Conservation (phyloP, 2,797 vertebrate genomes). For the Aphelocoma californica region DNA sequence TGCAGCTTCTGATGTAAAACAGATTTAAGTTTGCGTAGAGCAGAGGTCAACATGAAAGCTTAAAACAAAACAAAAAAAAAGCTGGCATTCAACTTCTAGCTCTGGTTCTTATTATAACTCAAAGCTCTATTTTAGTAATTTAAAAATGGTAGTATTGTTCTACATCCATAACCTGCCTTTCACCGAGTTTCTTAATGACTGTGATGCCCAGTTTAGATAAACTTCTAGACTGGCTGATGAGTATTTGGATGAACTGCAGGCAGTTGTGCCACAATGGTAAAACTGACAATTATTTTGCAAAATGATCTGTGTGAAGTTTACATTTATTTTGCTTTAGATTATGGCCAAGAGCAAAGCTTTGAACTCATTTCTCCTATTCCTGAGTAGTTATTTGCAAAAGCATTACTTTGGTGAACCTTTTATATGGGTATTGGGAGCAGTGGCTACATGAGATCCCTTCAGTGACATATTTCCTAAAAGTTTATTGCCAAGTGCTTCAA, state of each 20-base stretch:
- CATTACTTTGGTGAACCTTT: background rate
- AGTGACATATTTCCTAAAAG: background rate
- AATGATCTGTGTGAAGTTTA: background rate
- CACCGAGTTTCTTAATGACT: background rate
- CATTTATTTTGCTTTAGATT: background rate
- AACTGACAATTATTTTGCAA: background rate
- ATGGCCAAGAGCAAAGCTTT: background rate
- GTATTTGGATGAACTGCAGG: background rate
- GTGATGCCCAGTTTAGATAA: background rate
- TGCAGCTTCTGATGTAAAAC: constrained; percentile 77
- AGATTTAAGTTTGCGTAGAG: constrained; percentile 78
- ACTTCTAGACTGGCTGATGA: background rate
- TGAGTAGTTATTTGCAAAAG: background rate
- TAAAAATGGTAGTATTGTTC: constrained; percentile 50
- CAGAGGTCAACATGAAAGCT: constrained; percentile 83
- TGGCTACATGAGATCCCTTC: background rate
- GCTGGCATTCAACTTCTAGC: constrained; percentile 69
- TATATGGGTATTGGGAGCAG: background rate
- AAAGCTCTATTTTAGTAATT: constrained; percentile 43
- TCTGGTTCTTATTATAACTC: constrained; percentile 77
- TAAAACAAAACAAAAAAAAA: constrained; percentile 61
- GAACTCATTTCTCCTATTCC: background rate
- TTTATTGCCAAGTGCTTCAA: background rate
- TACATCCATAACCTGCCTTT: background rate
- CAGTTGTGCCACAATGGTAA: background rate